Evolutionary conservation across 2,888 invertebrate genomes (phyloP).

Genomic region (Adelphocoris suturalis): DNA sequence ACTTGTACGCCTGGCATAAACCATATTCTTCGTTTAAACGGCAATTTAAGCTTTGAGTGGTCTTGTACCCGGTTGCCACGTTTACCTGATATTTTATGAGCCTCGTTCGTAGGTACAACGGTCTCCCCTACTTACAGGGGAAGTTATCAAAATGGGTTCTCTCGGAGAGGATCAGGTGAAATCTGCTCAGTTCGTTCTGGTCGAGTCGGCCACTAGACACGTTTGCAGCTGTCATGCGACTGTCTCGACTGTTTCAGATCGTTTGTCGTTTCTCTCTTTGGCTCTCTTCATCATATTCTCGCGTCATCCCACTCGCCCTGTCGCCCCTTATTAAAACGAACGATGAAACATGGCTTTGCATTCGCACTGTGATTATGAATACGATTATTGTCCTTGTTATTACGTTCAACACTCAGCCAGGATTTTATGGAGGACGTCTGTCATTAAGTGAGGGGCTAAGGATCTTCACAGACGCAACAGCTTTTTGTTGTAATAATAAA

Average conservation of each 20-base stretch:
- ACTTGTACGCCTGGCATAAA: too few species aligned
- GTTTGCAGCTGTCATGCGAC: not conserved
- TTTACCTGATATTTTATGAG: too few species aligned
- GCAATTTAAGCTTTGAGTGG: too few species aligned
- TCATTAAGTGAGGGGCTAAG: not conserved
- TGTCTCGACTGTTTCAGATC: not conserved
- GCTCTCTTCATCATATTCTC: slow-evolving; percentile 2
- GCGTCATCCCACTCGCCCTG: slow-evolving; percentile 25
- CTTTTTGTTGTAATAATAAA: too few species aligned
- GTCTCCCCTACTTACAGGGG: too few species aligned
- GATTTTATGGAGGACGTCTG: not conserved
- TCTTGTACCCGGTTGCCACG: too few species aligned
- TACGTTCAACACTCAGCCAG: not conserved
- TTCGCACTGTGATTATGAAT: slow-evolving; percentile 17
- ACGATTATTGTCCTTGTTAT: not conserved
- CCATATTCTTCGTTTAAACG: too few species aligned
- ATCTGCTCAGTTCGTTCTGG: too few species aligned
- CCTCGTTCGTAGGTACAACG: too few species aligned
- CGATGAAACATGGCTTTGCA: not conserved
- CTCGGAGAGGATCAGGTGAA: too few species aligned
- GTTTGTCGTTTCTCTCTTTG: not conserved
- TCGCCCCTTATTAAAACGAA: slow-evolving; percentile 17
- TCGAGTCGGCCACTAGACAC: too few species aligned
- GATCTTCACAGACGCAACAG: not conserved
- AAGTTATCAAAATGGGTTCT: too few species aligned